Percentiles rank a stretch among this genome's conserved stretches.
These are phyloP conservation scores for Tympanuchus pallidicinctus DNA, from an alignment of 2,113 vertebrate species.

Conservation along the genomic window DNA sequence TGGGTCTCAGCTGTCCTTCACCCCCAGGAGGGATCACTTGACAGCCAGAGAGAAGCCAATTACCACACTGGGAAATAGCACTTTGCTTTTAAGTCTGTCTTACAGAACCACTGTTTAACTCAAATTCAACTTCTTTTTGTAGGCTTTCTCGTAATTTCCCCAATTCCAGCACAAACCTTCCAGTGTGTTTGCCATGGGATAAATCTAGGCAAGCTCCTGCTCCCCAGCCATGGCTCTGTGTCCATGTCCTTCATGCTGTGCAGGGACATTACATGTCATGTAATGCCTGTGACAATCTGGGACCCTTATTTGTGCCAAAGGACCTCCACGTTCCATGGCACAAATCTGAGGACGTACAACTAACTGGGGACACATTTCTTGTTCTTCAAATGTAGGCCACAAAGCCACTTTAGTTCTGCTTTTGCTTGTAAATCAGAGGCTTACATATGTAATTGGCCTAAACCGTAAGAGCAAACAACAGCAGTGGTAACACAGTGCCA, in stretches of 20 bases:
- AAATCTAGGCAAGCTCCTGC: neutral
- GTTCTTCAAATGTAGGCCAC: slow-evolving; percentile 27
- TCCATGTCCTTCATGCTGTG: neutral
- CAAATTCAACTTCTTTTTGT: neutral
- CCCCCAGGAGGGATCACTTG: neutral
- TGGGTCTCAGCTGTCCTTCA: neutral
- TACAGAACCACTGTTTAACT: neutral
- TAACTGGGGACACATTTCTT: neutral
- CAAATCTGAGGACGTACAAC: neutral
- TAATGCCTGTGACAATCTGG: neutral
- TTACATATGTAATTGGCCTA: slow-evolving; percentile 68
- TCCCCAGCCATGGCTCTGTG: neutral
- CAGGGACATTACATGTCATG: fast-evolving
- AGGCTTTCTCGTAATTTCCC: neutral
- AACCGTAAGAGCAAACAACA: slow-evolving; percentile 62
- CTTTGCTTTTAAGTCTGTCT: neutral
- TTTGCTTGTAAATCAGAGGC: slow-evolving; percentile 61
- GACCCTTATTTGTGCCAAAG: neutral
- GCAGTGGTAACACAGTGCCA: slow-evolving; percentile 41
- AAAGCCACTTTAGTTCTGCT: slow-evolving; percentile 55
- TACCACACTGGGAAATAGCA: neutral
- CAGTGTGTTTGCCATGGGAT: neutral
- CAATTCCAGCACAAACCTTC: neutral
- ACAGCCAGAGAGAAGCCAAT: neutral
- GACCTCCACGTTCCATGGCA: neutral